phyloP scores from a whole-genome alignment of 2,888 invertebrate genomes.

The Andrena flavipes region DNA sequence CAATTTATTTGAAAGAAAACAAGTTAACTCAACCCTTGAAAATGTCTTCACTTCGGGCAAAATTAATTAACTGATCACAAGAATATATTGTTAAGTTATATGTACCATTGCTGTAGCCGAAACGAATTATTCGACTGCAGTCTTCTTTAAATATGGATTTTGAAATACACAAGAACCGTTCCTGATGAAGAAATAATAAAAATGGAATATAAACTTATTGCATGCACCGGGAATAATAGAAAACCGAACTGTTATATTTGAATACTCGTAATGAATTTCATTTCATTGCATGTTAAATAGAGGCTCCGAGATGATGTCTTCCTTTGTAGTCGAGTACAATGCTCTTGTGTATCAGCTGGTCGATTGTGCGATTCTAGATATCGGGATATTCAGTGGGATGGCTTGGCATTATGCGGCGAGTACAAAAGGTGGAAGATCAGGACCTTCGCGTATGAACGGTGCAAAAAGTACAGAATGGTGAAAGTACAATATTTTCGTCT shows the following conservation, averaged over 20 bases:
- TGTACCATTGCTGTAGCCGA: too few species aligned
- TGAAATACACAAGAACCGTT: not conserved
- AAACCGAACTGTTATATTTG: slow-evolving; percentile 5
- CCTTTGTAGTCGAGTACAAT: slow-evolving; percentile 20
- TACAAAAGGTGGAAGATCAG: slow-evolving; percentile 32
- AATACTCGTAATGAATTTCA: slow-evolving; percentile 28
- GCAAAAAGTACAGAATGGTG: slow-evolving; percentile 42
- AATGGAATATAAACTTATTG: too few species aligned
- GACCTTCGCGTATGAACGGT: slow-evolving; percentile 15
- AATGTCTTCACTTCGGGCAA: too few species aligned
- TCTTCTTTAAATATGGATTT: not conserved
- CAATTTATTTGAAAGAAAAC: too few species aligned
- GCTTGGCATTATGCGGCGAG: slow-evolving; percentile 17
- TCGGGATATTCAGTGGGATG: slow-evolving; percentile 16
- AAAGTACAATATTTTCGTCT: slow-evolving; percentile 52
- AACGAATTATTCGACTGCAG: not conserved
- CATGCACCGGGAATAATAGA: not conserved
- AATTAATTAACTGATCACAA: too few species aligned
- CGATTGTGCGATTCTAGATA: slow-evolving; percentile 30
- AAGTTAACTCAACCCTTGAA: too few species aligned
- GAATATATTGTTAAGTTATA: too few species aligned
- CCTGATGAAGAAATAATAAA: too few species aligned
- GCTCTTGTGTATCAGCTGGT: slow-evolving; percentile 7
- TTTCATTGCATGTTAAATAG: slow-evolving; percentile 8
- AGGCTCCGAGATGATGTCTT: slow-evolving; percentile 10